Evolutionary conservation across 2,113 vertebrate species (phyloP), one percentile per base, ranked within the genome.

Genomic region (Paradoxurus hermaphroditus): DNA sequence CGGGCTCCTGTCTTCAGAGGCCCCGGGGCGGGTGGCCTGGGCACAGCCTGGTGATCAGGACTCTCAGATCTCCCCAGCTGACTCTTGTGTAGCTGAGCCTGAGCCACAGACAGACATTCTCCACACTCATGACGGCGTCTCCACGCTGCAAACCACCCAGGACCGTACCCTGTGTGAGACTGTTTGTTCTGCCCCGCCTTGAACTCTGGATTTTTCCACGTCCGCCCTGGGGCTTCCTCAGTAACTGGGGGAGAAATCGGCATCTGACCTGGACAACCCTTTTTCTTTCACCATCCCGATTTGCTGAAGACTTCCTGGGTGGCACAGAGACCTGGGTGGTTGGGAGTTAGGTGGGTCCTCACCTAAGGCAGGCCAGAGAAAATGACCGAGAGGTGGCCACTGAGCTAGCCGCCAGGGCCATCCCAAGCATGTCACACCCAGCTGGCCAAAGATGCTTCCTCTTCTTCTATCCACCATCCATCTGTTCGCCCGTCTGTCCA

Each of bases 381-480:
- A 49, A 7, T n/a, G 78, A 3, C 78, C 34, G 34, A 70, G 93
- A 51, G 51, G 27, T 49, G 86, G 31, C 29, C 16, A 34, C 27
- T 34, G 29, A 85, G 44, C n/a, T 49, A 15, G 27, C 12, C 12
- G 34, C 41, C 63, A 21, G 41, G 62, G 23, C 34, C 12, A 7
- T 2, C 34, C 25, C 27, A 14, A 0, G 9, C 15, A 34, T 5
- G 0, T 83, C 16, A 18, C 34, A 31, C 6, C 13, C 19, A 51
- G 4, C 13, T 46, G 13, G 34, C 23, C 51, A 41, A 31, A 34
- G 13, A 31, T 41, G 5, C 41, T 31, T 31, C 53, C 18, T 19
- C 25, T 14, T 21, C 41, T 21, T 16, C 27, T 41, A n/a, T n/a
- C 83, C 21, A n/a, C 70, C 12, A 0, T 27, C 70, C 3, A 0